phyloP scores from a whole-genome alignment of 2,113 vertebrate species.

The Garra rufa region DNA sequence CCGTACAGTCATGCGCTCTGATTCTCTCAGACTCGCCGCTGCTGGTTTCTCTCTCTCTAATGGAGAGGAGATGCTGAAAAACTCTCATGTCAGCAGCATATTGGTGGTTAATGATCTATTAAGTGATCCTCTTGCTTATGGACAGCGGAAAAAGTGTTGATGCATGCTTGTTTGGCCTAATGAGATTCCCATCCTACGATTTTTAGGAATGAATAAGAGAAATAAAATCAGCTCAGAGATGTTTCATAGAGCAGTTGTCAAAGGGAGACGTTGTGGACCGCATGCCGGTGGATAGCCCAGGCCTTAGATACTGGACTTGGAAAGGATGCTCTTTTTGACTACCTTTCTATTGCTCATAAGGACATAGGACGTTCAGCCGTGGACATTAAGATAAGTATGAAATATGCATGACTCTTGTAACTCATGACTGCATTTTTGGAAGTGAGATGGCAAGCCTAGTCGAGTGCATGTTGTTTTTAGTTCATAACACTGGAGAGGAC shows the following conservation, averaged over 20 bases:
- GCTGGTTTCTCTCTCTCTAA: slow-evolving; percentile 56
- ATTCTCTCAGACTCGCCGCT: slow-evolving; percentile 67
- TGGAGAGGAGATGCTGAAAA: slow-evolving; percentile 80
- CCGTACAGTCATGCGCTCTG: slow-evolving; percentile 66
- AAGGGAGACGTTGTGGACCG: slow-evolving; percentile 40
- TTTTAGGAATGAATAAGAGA: slow-evolving; percentile 86
- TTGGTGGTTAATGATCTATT: slow-evolving; percentile 91
- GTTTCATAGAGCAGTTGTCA: slow-evolving; percentile 74
- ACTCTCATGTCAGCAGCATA: slow-evolving; percentile 82
- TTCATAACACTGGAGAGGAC: not conserved
- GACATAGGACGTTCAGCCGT: not conserved
- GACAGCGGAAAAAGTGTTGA: slow-evolving; percentile 86
- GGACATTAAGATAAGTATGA: slow-evolving; percentile 35
- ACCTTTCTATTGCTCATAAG: not conserved
- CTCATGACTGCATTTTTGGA: not conserved
- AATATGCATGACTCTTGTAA: not conserved
- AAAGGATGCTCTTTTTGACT: not conserved
- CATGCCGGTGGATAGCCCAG: slow-evolving; percentile 10
- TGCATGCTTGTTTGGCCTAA: slow-evolving; percentile 83
- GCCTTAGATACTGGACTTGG: not conserved
- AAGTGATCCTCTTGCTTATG: slow-evolving; percentile 82
- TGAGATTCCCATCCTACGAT: slow-evolving; percentile 85
- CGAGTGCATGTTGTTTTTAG: not conserved
- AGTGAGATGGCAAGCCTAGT: not conserved
- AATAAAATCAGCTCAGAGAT: slow-evolving; percentile 80